Base-by-base conservation (phyloP, 1,140 invertebrate genomes). In the Drosophila fuyamai region DNA sequence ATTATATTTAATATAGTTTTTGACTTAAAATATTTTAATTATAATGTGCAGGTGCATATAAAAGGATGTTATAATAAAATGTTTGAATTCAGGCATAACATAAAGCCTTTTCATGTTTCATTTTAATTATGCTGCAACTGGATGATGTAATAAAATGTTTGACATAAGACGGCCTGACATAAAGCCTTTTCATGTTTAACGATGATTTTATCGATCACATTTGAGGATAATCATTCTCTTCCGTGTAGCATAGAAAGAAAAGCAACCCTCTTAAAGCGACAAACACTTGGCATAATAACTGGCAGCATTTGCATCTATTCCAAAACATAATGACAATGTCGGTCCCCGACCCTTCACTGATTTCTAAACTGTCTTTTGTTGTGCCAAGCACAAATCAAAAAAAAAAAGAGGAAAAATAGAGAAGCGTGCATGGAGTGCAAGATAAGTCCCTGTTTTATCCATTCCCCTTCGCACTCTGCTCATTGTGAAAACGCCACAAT, bases 301-400 rank as follows among this genome's bases (percentile, higher is more conserved):
- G 78, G 32, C 18, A 72, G 48, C 63, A 66, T 67, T 67, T 67
- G 63, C 63, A 67, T 50, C 72, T 35, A 36, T 70, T 77, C 18
- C 36, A 16, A 50, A 78, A 67, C 70, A 70, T 68, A 84, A 76
- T 76, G 71, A 48, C 36, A 61, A 65, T 58, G 72, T 36, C 62
- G 54, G 14, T 61, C 29, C 46, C 35, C 35, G 40, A 16, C 59
- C 76, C 68, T 56, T 76, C 70, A 66, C 40, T 66, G 79, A 83
- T 80, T 77, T 80, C 80, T 83, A 80, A 88, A 89, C 84, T 88
- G 84, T 76, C 83, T 76, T 88, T 86, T 88, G 79, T 88, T 88
- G 60, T 63, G 56, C 46, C 23, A 76, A 57, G 43, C 60, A 84
- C 36, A 88, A 55, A 82, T 63, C 68, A 51, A 58, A 35, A 61